Conservation (phyloP, 2,113 vertebrate genomes). For the Passer domesticus region DNA sequence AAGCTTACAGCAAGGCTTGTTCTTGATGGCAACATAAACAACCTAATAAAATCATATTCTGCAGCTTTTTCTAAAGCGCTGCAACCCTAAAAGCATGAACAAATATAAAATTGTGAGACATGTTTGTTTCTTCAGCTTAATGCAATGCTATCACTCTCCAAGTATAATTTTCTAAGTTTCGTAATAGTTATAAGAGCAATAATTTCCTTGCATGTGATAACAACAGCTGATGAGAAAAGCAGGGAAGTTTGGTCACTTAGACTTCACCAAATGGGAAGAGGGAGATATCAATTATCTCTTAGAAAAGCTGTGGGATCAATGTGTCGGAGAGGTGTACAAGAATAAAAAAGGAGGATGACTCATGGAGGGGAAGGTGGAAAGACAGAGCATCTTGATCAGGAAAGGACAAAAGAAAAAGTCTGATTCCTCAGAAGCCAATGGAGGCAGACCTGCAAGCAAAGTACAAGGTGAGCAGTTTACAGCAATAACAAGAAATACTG, state of each 20-base stretch:
- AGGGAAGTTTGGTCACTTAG: neutral
- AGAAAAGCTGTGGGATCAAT: neutral
- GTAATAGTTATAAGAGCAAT: neutral
- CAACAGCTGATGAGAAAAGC: slow-evolving; percentile 8
- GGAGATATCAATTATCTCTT: slow-evolving; percentile 2
- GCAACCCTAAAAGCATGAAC: neutral
- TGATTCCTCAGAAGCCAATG: slow-evolving; percentile 49
- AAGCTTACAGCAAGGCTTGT: neutral
- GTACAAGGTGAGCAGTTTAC: slow-evolving; percentile 62
- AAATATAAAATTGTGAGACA: neutral
- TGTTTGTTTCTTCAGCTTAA: neutral
- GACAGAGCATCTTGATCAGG: slow-evolving; percentile 35
- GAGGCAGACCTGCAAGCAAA: slow-evolving; percentile 51
- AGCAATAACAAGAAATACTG: slow-evolving; percentile 63
- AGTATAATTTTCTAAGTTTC: neutral
- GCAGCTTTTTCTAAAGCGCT: neutral
- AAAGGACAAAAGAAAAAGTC: slow-evolving; percentile 54
- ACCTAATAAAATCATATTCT: neutral
- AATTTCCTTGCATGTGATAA: neutral
- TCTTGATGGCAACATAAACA: neutral
- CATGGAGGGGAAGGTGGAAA: slow-evolving; percentile 18
- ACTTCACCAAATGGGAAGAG: neutral
- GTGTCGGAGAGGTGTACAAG: neutral
- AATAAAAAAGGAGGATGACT: slow-evolving; percentile 44
- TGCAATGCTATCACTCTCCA: neutral